A percentile compares a stretch with the other conserved stretches of the same genome.
phyloP scores from a whole-genome alignment of 2,888 invertebrate species.

The Oscheius sp. region DNA sequence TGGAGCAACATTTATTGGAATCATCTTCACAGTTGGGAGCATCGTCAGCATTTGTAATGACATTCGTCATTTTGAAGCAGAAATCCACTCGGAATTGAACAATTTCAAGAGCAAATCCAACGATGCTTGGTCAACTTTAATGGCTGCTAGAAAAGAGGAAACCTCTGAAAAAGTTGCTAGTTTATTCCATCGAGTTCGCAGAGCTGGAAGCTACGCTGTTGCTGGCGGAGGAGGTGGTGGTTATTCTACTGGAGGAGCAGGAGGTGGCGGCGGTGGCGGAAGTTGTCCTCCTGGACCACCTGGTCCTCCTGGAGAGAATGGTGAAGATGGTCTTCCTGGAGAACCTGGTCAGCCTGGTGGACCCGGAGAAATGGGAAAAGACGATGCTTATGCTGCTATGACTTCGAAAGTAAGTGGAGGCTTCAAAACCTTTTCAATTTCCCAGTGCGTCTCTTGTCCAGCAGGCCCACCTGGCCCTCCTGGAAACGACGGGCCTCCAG shows the following conservation, averaged over 20 bases:
- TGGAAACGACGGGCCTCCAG: constrained; percentile 11
- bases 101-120: constrained; percentile 6
- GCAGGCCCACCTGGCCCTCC: constrained; percentile 11
- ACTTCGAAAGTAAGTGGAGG: constrained; percentile 2
- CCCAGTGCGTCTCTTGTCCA: neutral
- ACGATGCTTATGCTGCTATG: neutral
- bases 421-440: too few relatives aligned
- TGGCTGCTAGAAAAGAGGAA: constrained; percentile 12
- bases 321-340: constrained; percentile 31
- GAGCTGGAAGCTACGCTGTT: constrained; percentile 8
- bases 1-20: neutral
- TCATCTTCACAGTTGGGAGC: constrained; percentile 1
- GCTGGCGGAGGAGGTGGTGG: neutral
- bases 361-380: constrained; percentile 13
- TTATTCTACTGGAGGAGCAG: constrained; percentile 21
- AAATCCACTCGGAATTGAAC: neutral
- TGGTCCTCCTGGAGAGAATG: constrained; percentile 18
- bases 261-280: neutral
- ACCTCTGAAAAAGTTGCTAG: neutral
- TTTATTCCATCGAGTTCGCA: neutral
- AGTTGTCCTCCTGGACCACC: constrained; percentile 37
- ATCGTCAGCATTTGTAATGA: neutral
- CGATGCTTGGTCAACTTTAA: constrained; percentile 12
- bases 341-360: constrained; percentile 35
- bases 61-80: neutral